Evolutionary conservation across 2,888 invertebrate species (phyloP).

Genomic region (Limnephilus rhombicus): DNA sequence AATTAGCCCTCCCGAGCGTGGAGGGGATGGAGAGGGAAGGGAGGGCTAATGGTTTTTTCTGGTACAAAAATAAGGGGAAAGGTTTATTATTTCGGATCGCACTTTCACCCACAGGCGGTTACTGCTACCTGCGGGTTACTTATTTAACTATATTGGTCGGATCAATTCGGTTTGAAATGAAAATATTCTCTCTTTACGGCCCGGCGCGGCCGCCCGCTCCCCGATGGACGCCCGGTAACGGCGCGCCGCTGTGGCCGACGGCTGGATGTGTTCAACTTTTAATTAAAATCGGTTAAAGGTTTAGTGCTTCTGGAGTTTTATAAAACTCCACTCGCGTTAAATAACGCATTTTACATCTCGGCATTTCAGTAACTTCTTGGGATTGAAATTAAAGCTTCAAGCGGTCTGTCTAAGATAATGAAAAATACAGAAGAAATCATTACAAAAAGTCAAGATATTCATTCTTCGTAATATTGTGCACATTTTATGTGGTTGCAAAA

Average conservation of each 20-base stretch:
- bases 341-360: neutral
- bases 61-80: neutral
- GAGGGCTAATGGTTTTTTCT: conserved; percentile 1
- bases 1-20: neutral
- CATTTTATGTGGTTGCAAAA: too few species aligned
- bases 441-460: too few species aligned
- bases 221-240: neutral
- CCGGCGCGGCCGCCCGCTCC: neutral
- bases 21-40: neutral
- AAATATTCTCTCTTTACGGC: neutral
- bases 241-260: conserved; percentile 6
- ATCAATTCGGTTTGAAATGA: neutral
- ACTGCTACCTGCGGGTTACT: neutral
- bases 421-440: neutral
- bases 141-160: conserved; percentile 1
- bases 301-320: neutral
- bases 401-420: neutral
- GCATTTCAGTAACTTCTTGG: neutral
- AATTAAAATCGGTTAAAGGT: conserved; percentile 14
- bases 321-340: neutral
- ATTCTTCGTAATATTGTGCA: too few species aligned
- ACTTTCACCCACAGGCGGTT: conserved; percentile 1
- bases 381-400: neutral
- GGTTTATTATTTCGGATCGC: conserved; percentile 1
- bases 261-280: conserved; percentile 6